phyloP scores from a whole-genome alignment of 2,888 invertebrate genomes.

The Augochlorella aurata region DNA sequence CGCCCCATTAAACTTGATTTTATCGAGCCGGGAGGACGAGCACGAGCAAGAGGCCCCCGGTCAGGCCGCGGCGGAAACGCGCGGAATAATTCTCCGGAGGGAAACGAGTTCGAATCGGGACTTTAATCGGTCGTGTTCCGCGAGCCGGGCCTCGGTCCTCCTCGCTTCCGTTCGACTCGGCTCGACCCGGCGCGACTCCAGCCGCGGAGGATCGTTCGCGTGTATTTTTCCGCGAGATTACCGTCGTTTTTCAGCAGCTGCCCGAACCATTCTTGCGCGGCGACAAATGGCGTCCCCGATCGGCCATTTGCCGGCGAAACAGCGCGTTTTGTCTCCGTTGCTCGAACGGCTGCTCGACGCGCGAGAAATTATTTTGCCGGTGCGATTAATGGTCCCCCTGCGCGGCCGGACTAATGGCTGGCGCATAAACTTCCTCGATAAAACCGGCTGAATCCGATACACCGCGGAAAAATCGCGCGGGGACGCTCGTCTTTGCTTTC shows the following conservation, averaged over 20 bases:
- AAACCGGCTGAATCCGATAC: neutral
- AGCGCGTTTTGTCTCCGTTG: conserved; percentile 67
- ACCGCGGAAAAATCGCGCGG: neutral
- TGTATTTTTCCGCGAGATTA: conserved; percentile 67
- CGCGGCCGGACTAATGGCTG: neutral
- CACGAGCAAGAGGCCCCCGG: neutral
- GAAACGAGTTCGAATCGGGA: neutral
- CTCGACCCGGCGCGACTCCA: too few relatives aligned
- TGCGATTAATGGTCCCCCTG: conserved; percentile 40
- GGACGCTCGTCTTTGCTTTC: neutral
- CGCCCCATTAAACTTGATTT: conserved; percentile 5
- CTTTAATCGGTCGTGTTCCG: neutral
- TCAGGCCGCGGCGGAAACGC: neutral
- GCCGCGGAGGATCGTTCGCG: conserved; percentile 13
- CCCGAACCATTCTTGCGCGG: conserved; percentile 59
- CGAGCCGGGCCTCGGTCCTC: too few relatives aligned
- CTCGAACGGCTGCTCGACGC: neutral
- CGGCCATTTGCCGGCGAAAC: conserved; percentile 67
- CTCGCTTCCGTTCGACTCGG: too few relatives aligned
- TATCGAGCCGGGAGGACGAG: neutral
- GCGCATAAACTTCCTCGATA: neutral
- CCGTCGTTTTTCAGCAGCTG: conserved; percentile 64
- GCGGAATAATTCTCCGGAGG: neutral
- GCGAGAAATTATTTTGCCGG: conserved; percentile 50
- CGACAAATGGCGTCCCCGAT: conserved; percentile 72